Evolutionary conservation across 30 jellyfish, hydroid and myxozoan genomes (phyloP).

Genomic region (Aurelia aurita): DNA sequence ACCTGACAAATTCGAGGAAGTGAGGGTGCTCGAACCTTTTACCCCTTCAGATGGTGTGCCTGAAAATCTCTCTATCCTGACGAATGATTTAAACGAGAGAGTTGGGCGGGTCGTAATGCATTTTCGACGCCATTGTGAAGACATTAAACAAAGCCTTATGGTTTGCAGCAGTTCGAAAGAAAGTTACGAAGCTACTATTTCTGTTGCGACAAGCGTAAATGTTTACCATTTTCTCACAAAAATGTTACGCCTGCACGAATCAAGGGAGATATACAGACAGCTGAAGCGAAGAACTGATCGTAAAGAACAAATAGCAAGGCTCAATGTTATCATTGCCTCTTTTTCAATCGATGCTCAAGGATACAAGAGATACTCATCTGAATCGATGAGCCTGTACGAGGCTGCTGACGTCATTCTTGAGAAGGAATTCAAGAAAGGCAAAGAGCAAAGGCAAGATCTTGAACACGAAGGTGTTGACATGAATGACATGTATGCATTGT

Average conservation of each 20-base stretch:
- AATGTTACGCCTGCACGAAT: slow-evolving; percentile 23
- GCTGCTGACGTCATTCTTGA: neutral
- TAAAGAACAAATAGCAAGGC: slow-evolving; percentile 12
- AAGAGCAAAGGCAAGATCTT: too few relatives aligned
- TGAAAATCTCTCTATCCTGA: slow-evolving; percentile 24
- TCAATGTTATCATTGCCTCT: slow-evolving; percentile 53
- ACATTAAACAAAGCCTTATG: slow-evolving; percentile 36
- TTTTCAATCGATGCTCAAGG: slow-evolving; percentile 43
- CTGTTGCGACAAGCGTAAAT: slow-evolving; percentile 10
- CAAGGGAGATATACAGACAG: slow-evolving; percentile 43
- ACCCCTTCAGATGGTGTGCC: slow-evolving; percentile 78
- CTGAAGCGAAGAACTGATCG: slow-evolving; percentile 46
- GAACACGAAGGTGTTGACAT: too few relatives aligned
- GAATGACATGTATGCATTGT: neutral
- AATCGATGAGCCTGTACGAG: slow-evolving; percentile 62
- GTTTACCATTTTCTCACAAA: slow-evolving; percentile 35
- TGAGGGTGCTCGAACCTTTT: slow-evolving; percentile 55
- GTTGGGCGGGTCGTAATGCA: slow-evolving; percentile 18
- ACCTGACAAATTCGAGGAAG: slow-evolving; percentile 38
- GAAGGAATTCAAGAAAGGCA: too few relatives aligned
- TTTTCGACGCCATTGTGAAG: slow-evolving; percentile 35
- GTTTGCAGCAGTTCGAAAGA: slow-evolving; percentile 13
- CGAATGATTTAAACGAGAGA: slow-evolving; percentile 25
- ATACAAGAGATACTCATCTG: slow-evolving; percentile 15
- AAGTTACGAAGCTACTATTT: slow-evolving; percentile 25